Conservation (phyloP, 1,140 invertebrate species). For the Dicyema japonicum region DNA sequence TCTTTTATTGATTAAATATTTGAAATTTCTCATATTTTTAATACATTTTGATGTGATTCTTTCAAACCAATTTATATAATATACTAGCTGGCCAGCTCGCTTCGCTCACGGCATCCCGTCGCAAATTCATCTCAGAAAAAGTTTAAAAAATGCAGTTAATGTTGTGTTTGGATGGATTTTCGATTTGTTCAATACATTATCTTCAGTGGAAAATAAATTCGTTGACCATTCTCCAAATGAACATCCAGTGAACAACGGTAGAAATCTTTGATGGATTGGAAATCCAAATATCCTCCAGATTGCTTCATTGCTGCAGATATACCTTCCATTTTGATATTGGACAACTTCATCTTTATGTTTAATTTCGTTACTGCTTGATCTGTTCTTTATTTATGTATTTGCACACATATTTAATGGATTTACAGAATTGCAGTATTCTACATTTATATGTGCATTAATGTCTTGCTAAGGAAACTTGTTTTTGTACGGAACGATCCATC, state of each 20-base stretch:
- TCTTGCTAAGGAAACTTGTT: constrained; percentile 2
- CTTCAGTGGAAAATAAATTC: constrained; percentile 13
- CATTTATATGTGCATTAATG: constrained; percentile 6
- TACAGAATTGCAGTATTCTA: constrained; percentile 6
- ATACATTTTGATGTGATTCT: too few relatives aligned
- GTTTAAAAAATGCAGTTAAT: constrained; percentile 14
- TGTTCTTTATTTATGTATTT: constrained; percentile 6
- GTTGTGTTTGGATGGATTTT: constrained; percentile 11
- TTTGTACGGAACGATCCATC: neutral
- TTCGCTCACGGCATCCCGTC: too few relatives aligned
- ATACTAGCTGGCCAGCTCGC: too few relatives aligned
- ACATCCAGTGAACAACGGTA: constrained; percentile 18
- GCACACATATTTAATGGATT: constrained; percentile 6
- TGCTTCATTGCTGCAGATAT: constrained; percentile 9
- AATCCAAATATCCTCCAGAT: constrained; percentile 9
- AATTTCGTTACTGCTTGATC: neutral
- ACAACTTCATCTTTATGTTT: constrained; percentile 3
- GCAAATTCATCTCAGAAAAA: too few relatives aligned
- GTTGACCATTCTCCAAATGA: constrained; percentile 21
- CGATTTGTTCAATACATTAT: constrained; percentile 8
- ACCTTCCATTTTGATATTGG: constrained; percentile 6
- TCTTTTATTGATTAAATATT: too few relatives aligned
- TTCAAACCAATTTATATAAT: too few relatives aligned
- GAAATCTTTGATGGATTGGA: constrained; percentile 14
- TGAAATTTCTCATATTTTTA: too few relatives aligned